Evolutionary conservation across 2,113 vertebrate species (phyloP).

Genomic region (Xenotilapia leptura): DNA sequence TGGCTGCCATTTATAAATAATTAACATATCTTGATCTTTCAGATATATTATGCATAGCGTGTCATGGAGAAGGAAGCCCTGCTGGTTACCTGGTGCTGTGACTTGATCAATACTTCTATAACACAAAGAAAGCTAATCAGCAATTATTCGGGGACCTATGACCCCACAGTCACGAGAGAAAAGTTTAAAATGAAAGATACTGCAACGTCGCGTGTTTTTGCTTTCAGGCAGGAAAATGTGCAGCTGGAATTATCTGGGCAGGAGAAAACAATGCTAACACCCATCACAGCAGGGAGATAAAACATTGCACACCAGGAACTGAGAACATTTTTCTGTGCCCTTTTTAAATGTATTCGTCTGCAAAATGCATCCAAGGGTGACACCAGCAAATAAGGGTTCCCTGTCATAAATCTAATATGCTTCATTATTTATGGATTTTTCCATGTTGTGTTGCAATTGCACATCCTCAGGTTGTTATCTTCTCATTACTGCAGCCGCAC

Average conservation of each 20-base stretch:
- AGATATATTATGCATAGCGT: neutral
- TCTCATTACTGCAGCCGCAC: conserved; percentile 14
- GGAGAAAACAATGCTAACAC: neutral
- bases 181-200: neutral
- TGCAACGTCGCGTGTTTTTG: neutral
- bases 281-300: neutral
- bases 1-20: neutral
- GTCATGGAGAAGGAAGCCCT: neutral
- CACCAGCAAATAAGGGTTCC: neutral
- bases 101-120: neutral
- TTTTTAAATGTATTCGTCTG: neutral
- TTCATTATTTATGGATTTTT: neutral
- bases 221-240: neutral
- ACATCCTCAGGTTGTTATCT: conserved; percentile 29
- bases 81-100: neutral
- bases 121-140: neutral
- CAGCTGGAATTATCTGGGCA: neutral
- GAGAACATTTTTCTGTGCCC: neutral
- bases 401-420: conserved; percentile 1
- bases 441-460: neutral
- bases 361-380: neutral
- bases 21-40: neutral
- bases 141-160: neutral
- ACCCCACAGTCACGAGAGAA: neutral
- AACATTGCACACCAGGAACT: neutral